These are phyloP conservation scores for Lutjanus campechanus DNA, from an alignment of 2,797 vertebrate genomes.

Conservation along the genomic window DNA sequence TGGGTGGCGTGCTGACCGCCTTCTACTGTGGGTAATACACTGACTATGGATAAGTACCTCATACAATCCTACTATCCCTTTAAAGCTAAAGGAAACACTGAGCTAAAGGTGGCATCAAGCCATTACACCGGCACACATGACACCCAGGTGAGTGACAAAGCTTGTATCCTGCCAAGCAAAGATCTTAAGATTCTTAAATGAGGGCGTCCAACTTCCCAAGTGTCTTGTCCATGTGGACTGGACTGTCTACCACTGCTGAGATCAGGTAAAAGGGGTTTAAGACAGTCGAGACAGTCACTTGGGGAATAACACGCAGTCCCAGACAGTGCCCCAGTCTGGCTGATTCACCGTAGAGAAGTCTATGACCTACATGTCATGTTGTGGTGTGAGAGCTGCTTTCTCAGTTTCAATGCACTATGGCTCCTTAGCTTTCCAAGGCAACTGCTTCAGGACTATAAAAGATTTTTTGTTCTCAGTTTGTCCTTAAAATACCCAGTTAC, in stretches of 20 bases:
- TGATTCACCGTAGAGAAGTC: slow-evolving; percentile 26
- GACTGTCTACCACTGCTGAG: neutral
- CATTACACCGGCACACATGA: slow-evolving; percentile 11
- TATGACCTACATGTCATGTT: slow-evolving; percentile 57
- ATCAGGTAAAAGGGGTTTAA: slow-evolving; percentile 55
- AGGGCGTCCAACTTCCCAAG: slow-evolving; percentile 41
- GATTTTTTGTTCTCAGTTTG: slow-evolving; percentile 62
- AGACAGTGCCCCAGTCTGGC: slow-evolving; percentile 65
- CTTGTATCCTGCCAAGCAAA: slow-evolving; percentile 55
- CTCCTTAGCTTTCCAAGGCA: too few species aligned
- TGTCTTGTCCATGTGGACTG: neutral
- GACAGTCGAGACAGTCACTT: slow-evolving; percentile 37
- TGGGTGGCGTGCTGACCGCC: too few species aligned
- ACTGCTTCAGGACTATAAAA: slow-evolving; percentile 51
- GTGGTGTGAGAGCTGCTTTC: slow-evolving; percentile 49
- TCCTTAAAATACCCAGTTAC: slow-evolving; percentile 58
- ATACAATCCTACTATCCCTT: neutral
- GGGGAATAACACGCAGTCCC: slow-evolving; percentile 38
- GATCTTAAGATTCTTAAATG: slow-evolving; percentile 47
- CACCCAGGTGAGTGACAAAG: slow-evolving; percentile 42
- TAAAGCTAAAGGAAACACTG: neutral
- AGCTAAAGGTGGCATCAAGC: slow-evolving; percentile 15
- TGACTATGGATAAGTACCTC: too few species aligned
- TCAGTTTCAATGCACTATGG: slow-evolving; percentile 7
- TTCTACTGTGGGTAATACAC: too few species aligned